phyloP scores from a whole-genome alignment of 2,888 invertebrate genomes.

The Galerucella nymphaeae region DNA sequence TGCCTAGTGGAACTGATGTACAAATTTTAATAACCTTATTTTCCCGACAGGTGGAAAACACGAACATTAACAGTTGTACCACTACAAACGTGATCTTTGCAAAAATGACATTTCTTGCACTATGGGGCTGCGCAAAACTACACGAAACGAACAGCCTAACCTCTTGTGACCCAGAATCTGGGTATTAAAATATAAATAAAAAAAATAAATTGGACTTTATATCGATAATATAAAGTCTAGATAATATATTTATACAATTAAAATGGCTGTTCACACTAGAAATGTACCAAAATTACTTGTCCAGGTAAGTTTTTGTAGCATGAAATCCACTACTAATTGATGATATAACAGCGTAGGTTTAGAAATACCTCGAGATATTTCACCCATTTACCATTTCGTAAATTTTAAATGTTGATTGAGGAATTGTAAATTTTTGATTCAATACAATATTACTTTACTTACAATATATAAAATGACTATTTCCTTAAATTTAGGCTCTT shows the following conservation, averaged over 20 bases:
- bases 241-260: constrained; percentile 3
- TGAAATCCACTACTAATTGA: constrained; percentile 12
- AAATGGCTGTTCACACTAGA: constrained; percentile 22
- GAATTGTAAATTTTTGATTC: no score
- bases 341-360: constrained; percentile 30
- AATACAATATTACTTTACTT: no score
- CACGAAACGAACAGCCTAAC: constrained; percentile 14
- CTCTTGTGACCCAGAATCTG: constrained; percentile 11
- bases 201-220: constrained; percentile 3
- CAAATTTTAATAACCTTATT: no score
- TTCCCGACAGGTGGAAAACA: no score
- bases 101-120: background rate
- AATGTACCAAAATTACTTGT: constrained; percentile 23
- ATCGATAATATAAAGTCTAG: background rate
- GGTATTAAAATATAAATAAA: constrained; percentile 8
- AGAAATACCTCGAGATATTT: constrained; percentile 11
- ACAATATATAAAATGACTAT: background rate
- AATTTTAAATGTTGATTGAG: background rate
- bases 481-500: constrained; percentile 15
- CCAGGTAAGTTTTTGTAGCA: constrained; percentile 19
- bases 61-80: no score
- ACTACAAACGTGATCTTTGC: background rate
- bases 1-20: no score
- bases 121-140: background rate
- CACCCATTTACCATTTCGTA: background rate